Evolutionary conservation across 2,797 vertebrate species (phyloP), one percentile per base, ranked within the genome.

Genomic region (Avahi laniger): DNA sequence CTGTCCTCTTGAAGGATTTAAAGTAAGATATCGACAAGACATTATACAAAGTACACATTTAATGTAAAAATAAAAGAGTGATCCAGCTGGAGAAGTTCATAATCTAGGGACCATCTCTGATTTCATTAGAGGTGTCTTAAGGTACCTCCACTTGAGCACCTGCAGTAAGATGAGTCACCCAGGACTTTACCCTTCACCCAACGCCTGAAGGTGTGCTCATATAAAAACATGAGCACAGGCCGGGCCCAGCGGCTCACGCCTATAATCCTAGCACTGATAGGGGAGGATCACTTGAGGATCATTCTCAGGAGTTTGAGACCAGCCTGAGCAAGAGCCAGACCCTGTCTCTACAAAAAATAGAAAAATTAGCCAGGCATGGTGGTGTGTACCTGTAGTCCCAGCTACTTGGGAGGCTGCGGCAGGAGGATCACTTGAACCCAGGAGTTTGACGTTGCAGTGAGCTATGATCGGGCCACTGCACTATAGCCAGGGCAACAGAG

Each of bases 11-110:
- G 54, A 73, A 46, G 70, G n/a, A 72, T 41, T 67, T 78, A 43
- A 94, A 80, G 81, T 22, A 81, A 69, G 63, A 69, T 18, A 67
- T 22, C 59, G 61, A 52, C 24, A 79, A 35, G 79, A 89, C 35
- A 70, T 11, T 48, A 38, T 10, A 18, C 17, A 73, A 73, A 65
- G 82, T 26, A 43, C 4, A 79, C 7, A 79, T 4, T 52, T n/a
- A 48, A 26, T 75, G 4, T 61, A 81, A 91, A 86, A 69, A 52
- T 10, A 85, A 86, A 94, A 35, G n/a, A 61, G 52, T 15, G 35
- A 61, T 75, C 70, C 35, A 26, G 65, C 5, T 83, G 33, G 52
- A 65, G 18, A 67, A 61, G 70, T 26, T 67, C 48, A 26, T 15
- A 48, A 75, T 72, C 72, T 18, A 7, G 30, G 80, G 52, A 80